phyloP scores from a whole-genome alignment of 1,140 invertebrate species.

The Calliopsis andreniformis region DNA sequence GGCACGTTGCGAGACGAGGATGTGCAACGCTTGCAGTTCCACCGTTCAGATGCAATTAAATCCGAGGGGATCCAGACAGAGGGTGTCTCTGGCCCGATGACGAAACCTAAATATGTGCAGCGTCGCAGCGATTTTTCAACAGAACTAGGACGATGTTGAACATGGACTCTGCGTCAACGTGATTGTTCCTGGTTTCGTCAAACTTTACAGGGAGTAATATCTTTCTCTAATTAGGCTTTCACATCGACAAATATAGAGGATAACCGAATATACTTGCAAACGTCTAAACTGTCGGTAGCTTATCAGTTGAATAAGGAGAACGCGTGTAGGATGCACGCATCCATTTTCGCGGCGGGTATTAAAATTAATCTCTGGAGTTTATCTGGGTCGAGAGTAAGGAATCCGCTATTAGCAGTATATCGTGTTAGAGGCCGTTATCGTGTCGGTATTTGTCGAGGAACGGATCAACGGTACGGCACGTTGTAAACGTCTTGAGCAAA shows the following conservation, averaged over 20 bases:
- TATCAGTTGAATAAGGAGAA: too few relatives aligned
- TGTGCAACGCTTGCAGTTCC: conserved; percentile 34
- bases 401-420: conserved; percentile 60
- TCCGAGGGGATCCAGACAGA: conserved; percentile 17
- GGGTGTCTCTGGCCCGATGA: neutral
- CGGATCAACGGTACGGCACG: conserved; percentile 57
- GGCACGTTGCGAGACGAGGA: conserved; percentile 13
- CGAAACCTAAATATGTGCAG: conserved; percentile 41
- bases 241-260: too few relatives aligned
- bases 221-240: too few relatives aligned
- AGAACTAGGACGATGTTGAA: neutral
- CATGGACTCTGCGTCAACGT: neutral
- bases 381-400: conserved; percentile 46
- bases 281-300: too few relatives aligned
- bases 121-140: neutral
- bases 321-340: too few relatives aligned
- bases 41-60: conserved; percentile 33
- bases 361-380: conserved; percentile 49
- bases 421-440: conserved; percentile 51
- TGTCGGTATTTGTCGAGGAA: conserved; percentile 60
- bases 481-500: conserved; percentile 63
- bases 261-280: too few relatives aligned
- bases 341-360: neutral
- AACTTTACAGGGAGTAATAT: too few relatives aligned
- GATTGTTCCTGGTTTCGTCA: neutral